These are phyloP conservation scores for Berghia stephanieae DNA, from an alignment of 1,140 invertebrate genomes.

Conservation along the genomic window DNA sequence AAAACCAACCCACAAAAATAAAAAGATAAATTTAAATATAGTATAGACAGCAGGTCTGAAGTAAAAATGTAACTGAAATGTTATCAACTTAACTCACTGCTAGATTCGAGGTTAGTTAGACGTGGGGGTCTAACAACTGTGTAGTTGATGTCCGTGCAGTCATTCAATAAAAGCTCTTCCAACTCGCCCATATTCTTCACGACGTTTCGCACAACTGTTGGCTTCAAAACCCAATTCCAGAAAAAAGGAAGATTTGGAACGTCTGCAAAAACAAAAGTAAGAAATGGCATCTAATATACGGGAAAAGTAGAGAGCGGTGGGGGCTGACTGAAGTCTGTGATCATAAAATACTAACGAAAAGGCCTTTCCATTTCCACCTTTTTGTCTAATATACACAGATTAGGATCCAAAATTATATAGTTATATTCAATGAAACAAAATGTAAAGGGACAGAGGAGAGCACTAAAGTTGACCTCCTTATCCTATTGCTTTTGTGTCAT, in stretches of 20 bases:
- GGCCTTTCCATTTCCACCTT: too few species aligned
- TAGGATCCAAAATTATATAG: too few species aligned
- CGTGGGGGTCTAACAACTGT: conserved; percentile 62
- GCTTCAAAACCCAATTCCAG: conserved; percentile 51
- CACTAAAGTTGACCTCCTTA: too few species aligned
- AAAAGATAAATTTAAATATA: background rate
- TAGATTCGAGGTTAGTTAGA: conserved; percentile 43
- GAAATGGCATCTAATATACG: too few species aligned
- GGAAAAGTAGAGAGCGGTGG: too few species aligned
- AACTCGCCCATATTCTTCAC: conserved; percentile 60
- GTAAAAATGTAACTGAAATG: too few species aligned
- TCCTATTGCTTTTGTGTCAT: too few species aligned
- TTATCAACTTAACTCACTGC: conserved; percentile 31
- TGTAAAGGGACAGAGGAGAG: too few species aligned
- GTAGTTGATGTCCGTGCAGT: conserved; percentile 60
- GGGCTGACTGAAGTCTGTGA: too few species aligned
- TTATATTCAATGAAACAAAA: too few species aligned
- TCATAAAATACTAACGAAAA: too few species aligned
- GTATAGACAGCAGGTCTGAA: background rate
- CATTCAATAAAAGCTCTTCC: conserved; percentile 55
- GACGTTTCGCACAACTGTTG: conserved; percentile 50
- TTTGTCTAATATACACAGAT: too few species aligned
- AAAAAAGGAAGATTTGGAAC: conserved; percentile 18
- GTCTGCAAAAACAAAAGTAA: conserved; percentile 20
- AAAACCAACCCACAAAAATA: background rate